Base-by-base conservation (phyloP, 2,113 vertebrate genomes). In the Ptychochromis oligacanthus region DNA sequence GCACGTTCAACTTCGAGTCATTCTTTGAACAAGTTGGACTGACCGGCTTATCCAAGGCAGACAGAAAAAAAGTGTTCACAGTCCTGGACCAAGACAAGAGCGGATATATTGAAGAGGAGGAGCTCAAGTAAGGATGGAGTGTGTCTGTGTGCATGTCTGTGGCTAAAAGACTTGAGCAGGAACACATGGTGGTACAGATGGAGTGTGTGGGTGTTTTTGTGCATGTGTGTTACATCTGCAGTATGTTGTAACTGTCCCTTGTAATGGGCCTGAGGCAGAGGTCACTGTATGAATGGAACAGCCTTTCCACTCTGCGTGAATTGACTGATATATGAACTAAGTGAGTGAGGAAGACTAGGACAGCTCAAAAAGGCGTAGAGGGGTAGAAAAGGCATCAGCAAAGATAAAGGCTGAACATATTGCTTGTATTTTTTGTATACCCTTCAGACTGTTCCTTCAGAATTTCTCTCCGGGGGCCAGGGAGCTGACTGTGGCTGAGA, bases 61-160 rank as follows among this genome's bases (percentile, higher is more conserved):
- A 95, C 2, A 79, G 93, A 20, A 75, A 90, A 62, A 94, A 87
- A 64, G 94, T 96, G 55, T 96, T 96, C 58, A 85, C 78, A 18
- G 86, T 94, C 52, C 90, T 96, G 79, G 95, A 96, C 87, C 95
- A 94, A 87, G 95, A 96, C 93, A 90, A 75, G 82, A 96, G 96
- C 38, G 95, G 95, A 77, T 96, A 91, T 89, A 96, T 96, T 74
- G 95, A 96, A 64, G 95, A 94, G 79, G 95, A 95, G 46, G 96
- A 96, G 86, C 94, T 96, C 15, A 96, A 95, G 96, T 96, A 94
- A 93, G 93, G 75, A 65, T 20, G 14, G 18, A 13, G n/a, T 49
- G 56, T 79, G 15, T 77, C 34, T 57, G 28, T 59, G 62, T 46
- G 59, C n/a, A 13, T 62, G 46, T 67, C 24, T 43, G 36, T 34